phyloP scores from a whole-genome alignment of 2,888 invertebrate genomes.

The Cantharis nigra region DNA sequence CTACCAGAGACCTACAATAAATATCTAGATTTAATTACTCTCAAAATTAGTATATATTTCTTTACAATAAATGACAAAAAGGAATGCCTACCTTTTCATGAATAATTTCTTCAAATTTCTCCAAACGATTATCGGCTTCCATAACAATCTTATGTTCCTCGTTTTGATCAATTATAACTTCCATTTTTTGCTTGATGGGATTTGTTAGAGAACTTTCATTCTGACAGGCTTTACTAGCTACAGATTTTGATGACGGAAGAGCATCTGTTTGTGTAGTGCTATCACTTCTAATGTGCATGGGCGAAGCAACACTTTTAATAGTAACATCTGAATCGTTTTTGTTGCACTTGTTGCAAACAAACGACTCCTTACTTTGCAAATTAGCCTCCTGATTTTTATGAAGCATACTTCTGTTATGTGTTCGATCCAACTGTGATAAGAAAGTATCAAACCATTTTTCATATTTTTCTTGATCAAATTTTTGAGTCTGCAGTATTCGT shows the following conservation, averaged over 20 bases:
- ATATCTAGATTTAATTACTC: too few relatives aligned
- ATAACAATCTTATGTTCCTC: slow-evolving; percentile 14
- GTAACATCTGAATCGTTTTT: slow-evolving; percentile 27
- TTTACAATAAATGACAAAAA: neutral
- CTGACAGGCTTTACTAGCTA: slow-evolving; percentile 20
- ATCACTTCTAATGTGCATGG: slow-evolving; percentile 35
- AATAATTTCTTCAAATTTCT: slow-evolving; percentile 33
- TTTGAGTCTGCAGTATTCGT: slow-evolving; percentile 60
- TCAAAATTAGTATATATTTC: too few relatives aligned
- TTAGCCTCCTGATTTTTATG: neutral
- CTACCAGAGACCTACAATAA: slow-evolving; percentile 41
- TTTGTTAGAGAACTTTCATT: slow-evolving; percentile 7
- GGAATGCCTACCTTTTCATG: slow-evolving; percentile 36
- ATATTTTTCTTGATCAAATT: slow-evolving; percentile 61
- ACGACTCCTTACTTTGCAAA: neutral
- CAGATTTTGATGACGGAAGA: neutral
- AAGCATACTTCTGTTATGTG: slow-evolving; percentile 30
- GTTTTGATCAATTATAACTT: neutral
- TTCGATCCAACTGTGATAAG: slow-evolving; percentile 40
- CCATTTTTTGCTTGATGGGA: slow-evolving; percentile 5
- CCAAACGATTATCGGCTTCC: slow-evolving; percentile 24
- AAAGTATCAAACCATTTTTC: slow-evolving; percentile 58
- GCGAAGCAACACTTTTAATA: neutral
- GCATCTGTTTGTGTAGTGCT: slow-evolving; percentile 46
- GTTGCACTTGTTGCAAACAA: neutral